Percentiles rank a stretch among this genome's conserved stretches.
phyloP scores from a whole-genome alignment of 2,797 vertebrate genomes.

The Notamacropus eugenii region DNA sequence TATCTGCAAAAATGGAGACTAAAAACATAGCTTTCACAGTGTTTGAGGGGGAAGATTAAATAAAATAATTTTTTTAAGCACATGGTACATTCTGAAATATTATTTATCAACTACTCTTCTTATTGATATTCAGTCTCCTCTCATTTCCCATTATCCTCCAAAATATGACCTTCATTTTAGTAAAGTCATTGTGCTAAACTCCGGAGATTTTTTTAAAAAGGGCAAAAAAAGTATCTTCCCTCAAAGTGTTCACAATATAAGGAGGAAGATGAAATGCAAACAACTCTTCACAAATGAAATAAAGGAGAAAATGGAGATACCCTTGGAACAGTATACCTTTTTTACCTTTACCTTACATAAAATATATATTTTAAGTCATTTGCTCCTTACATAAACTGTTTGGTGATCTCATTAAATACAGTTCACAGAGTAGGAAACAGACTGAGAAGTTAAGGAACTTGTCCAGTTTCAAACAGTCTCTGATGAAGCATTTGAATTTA shows the following conservation, averaged over 20 bases:
- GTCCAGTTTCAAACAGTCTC: not conserved
- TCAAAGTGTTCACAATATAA: not conserved
- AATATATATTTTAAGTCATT: not conserved
- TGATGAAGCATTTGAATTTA: not conserved
- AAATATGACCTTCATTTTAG: not conserved
- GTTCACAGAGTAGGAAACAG: not conserved
- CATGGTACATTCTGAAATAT: not conserved
- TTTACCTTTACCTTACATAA: not conserved
- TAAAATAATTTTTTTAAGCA: not conserved
- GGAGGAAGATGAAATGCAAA: not conserved
- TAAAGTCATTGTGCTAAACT: not conserved
- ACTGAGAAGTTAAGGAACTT: not conserved
- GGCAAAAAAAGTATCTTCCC: not conserved
- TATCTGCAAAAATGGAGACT: not conserved
- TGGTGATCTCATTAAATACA: not conserved
- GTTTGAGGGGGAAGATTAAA: not conserved
- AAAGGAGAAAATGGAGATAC: not conserved
- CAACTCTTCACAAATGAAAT: not conserved
- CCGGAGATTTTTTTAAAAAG: not conserved
- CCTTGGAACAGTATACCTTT: not conserved
- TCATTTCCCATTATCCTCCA: not conserved
- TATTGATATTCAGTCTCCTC: not conserved
- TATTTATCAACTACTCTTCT: not conserved
- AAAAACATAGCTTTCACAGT: not conserved
- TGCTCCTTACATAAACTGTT: not conserved